Percentiles rank a stretch among this genome's conserved stretches.
These are phyloP conservation scores for Byasa hedistus DNA, from an alignment of 2,888 invertebrate species.

Conservation along the genomic window DNA sequence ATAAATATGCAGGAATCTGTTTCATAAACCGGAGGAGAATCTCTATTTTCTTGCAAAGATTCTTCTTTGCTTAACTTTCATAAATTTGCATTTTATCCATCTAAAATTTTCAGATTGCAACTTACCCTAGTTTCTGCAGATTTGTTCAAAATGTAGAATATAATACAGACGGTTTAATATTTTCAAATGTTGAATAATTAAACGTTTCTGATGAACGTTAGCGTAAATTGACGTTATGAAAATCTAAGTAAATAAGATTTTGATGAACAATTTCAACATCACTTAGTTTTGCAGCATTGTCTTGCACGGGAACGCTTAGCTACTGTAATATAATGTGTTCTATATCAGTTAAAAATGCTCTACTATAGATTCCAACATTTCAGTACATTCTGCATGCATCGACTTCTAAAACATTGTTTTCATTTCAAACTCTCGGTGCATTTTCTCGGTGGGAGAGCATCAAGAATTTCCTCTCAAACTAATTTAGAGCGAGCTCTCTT, in stretches of 20 bases:
- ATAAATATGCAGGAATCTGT: no score
- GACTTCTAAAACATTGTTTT: conserved; percentile 1
- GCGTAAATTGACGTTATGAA: no score
- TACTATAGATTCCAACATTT: background rate
- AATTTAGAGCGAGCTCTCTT: conserved; percentile 7
- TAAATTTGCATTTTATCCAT: background rate
- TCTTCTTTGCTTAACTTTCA: background rate
- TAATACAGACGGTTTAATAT: background rate
- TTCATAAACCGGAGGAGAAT: no score
- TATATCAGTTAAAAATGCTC: background rate
- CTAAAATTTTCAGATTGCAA: background rate
- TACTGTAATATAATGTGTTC: background rate
- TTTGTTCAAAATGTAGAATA: background rate
- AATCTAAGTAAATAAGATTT: no score
- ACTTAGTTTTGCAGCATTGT: no score
- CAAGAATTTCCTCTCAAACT: conserved; percentile 13
- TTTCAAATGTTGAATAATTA: background rate
- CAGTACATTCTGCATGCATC: background rate
- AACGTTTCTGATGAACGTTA: background rate
- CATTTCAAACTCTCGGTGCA: background rate
- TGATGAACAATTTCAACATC: no score
- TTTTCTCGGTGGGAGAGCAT: conserved; percentile 5
- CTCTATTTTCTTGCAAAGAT: no score
- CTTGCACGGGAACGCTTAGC: no score
- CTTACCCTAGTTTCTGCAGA: background rate